Percentiles rank a stretch among this genome's conserved stretches.
These are phyloP conservation scores for Phaetusa simplex DNA, from an alignment of 2,113 vertebrate genomes.

Conservation along the genomic window DNA sequence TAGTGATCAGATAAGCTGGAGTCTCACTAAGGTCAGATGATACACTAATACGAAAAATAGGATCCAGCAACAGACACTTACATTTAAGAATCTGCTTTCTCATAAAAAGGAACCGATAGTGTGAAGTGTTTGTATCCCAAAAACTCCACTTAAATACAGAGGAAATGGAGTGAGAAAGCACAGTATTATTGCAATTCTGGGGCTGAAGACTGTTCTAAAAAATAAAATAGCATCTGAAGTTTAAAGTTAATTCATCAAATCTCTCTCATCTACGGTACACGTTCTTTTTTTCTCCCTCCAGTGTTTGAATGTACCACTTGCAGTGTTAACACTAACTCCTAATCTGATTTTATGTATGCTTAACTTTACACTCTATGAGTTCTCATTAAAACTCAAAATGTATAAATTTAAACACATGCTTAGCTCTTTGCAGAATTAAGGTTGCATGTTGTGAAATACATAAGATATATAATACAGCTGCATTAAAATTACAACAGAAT, in stretches of 20 bases:
- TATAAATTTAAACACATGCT: slow-evolving; percentile 59
- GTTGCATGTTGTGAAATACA: slow-evolving; percentile 55
- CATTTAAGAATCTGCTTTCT: neutral
- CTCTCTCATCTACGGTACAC: neutral
- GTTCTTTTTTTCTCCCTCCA: neutral
- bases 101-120: neutral
- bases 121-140: neutral
- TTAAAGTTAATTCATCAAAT: slow-evolving; percentile 40
- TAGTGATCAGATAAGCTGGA: neutral
- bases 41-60: neutral
- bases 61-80: neutral
- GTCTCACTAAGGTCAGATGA: neutral
- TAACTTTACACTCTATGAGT: slow-evolving; percentile 49
- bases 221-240: neutral
- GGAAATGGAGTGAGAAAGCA: neutral
- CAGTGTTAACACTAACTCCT: slow-evolving; percentile 36
- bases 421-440: slow-evolving; percentile 53
- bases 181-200: neutral
- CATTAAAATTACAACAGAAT: slow-evolving; percentile 52
- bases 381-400: slow-evolving; percentile 61
- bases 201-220: neutral
- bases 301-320: slow-evolving; percentile 24
- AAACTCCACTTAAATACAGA: neutral
- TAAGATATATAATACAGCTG: slow-evolving; percentile 23
- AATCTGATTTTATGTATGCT: slow-evolving; percentile 46